Evolutionary conservation across 23 tunicate genomes (phyloP).

Genomic region (Aplidium turbinatum): DNA sequence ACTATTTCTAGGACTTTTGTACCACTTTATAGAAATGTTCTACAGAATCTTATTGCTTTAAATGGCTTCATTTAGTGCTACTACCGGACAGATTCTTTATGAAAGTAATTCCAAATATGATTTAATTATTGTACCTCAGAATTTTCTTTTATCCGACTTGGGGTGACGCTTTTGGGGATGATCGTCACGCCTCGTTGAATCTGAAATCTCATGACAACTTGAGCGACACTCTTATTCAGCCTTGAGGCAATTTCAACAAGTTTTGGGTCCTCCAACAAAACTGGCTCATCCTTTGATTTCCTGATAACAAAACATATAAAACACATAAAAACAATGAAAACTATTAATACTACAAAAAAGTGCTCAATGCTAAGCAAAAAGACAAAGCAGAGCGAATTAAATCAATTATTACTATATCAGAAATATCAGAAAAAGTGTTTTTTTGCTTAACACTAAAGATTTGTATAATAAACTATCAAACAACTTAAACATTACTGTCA

Average conservation of each 20-base stretch:
- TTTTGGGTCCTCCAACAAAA: constrained; percentile 69
- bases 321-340: not conserved
- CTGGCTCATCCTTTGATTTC: constrained; percentile 41
- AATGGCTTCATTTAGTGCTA: too few species aligned
- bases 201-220: constrained; percentile 65
- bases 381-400: too few species aligned
- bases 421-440: too few species aligned
- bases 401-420: too few species aligned
- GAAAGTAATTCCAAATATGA: not conserved
- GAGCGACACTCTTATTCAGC: constrained; percentile 55
- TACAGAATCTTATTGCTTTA: too few species aligned
- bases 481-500: too few species aligned
- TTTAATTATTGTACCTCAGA: constrained; percentile 23
- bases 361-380: too few species aligned
- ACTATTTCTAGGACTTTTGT: too few species aligned
- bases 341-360: too few species aligned
- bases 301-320: constrained; percentile 24
- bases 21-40: too few species aligned
- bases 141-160: constrained; percentile 60
- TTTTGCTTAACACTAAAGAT: too few species aligned
- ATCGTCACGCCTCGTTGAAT: constrained; percentile 67
- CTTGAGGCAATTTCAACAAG: constrained; percentile 59
- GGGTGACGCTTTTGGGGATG: constrained; percentile 78
- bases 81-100: not conserved
- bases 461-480: too few species aligned